Conservation (phyloP, 1,140 invertebrate genomes). For the Hydropsyche tenuis region DNA sequence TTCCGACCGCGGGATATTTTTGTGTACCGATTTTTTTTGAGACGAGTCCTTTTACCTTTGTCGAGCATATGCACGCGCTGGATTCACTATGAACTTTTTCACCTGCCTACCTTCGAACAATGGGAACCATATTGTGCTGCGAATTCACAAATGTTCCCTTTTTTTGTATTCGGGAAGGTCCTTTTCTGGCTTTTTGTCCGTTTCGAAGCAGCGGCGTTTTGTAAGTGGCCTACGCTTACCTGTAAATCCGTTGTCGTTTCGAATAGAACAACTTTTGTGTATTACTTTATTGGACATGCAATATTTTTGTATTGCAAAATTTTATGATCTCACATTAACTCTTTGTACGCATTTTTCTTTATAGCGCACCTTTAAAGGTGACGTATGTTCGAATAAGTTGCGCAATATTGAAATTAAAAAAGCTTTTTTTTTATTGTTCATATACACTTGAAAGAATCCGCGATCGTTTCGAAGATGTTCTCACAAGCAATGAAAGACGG, state of each 20-base stretch:
- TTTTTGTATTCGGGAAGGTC: background rate
- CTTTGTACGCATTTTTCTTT: too few relatives aligned
- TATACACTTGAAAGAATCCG: too few relatives aligned
- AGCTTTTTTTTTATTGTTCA: too few relatives aligned
- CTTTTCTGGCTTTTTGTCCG: background rate
- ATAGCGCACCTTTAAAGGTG: too few relatives aligned
- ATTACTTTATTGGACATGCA: background rate
- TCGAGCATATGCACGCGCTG: slow-evolving; percentile 12
- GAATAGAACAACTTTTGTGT: background rate
- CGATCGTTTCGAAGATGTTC: background rate
- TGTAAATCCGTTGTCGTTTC: background rate
- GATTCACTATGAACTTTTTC: slow-evolving; percentile 18
- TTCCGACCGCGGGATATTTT: slow-evolving; percentile 33
- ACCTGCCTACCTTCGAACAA: slow-evolving; percentile 34
- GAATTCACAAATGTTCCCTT: slow-evolving; percentile 9
- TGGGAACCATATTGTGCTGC: slow-evolving; percentile 29
- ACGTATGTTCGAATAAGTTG: too few relatives aligned
- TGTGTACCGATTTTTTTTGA: background rate
- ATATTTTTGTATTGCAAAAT: background rate
- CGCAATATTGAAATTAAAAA: background rate
- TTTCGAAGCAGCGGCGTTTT: background rate
- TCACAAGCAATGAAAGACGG: background rate
- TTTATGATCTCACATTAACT: too few relatives aligned
- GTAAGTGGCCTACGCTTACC: slow-evolving; percentile 3
- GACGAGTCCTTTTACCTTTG: background rate